Base-by-base conservation (phyloP, 2,113 vertebrate genomes). In the Corydoras maculifer region DNA sequence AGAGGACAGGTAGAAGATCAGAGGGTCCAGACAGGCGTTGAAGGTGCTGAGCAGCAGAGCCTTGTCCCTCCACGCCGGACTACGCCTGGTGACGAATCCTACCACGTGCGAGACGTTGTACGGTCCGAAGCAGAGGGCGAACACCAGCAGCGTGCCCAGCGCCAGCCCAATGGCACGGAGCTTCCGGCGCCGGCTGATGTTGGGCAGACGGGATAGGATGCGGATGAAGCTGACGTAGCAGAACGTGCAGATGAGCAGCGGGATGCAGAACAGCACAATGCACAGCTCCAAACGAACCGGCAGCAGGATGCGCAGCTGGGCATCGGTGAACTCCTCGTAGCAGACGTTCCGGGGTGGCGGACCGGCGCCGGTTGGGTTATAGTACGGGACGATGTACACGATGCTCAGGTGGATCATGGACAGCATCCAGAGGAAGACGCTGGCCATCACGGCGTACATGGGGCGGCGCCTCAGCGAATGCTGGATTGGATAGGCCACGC, bases 1-100 rank as follows among this genome's bases (percentile, higher is more conserved):
- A 0, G 94, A 94, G 0, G 94, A 94, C 69, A 95, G 90, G 69
- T 95, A 96, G 83, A 95, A 94, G 31, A 96, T 91, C 3, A 96
- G 54, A 0, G 94, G 94, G 74, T 96, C 94, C 18, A 96, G 80
- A 29, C 89, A 89, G 35, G 93, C 88, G 0, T 95, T 96, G 65
- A 95, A 92, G 9, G 91, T 92, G 74, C 92, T 93, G 71, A 88
- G 82, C 0, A 95, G 82, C 77, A 96, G 84, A 0, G 91, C 90
- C 8, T 85, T 77, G 49, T 84, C 81, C 31, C 94, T 81, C 94
- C 94, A 96, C 0, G 0, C 0, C 0, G 93, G 93, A 72, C 85
- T 93, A 2, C 32, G 0, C 7, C 67, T 55, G 0, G 48, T 75
- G 50, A 87, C 30, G 30, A 79, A 92, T 0, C 94, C 94, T 60